phyloP scores from a whole-genome alignment of 2,113 vertebrate species.

The Holacanthus passer region DNA sequence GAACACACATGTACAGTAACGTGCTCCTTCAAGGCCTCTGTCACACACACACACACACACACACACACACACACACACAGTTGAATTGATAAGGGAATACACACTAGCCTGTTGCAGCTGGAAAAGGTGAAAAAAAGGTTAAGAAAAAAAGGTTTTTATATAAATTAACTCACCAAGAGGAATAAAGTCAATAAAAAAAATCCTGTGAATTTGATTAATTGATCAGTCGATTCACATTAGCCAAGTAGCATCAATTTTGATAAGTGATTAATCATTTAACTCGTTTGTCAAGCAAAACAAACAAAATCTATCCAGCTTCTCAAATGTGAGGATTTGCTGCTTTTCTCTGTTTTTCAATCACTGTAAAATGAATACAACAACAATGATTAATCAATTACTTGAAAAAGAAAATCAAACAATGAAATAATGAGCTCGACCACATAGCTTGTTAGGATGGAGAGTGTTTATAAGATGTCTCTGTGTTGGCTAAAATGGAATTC shows the following conservation, averaged over 20 bases:
- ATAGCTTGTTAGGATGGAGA: not conserved
- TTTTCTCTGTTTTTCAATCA: not conserved
- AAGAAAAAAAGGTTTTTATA: no score
- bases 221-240: not conserved
- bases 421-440: not conserved
- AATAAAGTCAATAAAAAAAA: not conserved
- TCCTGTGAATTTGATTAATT: not conserved
- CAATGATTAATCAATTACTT: not conserved
- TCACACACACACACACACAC: not conserved
- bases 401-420: not conserved
- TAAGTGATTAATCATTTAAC: not conserved
- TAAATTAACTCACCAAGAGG: no score
- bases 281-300: not conserved
- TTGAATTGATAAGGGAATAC: no score
- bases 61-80: not conserved
- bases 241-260: not conserved
- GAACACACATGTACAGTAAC: slow-evolving; percentile 9
- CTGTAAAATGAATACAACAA: not conserved
- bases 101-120: no score
- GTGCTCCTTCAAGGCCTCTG: not conserved
- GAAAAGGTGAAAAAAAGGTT: no score
- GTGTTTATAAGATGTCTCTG: not conserved
- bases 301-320: not conserved
- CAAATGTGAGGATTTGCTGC: not conserved
- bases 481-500: not conserved